phyloP scores from a whole-genome alignment of 2,797 vertebrate species.

The Notolabrus celidotus region DNA sequence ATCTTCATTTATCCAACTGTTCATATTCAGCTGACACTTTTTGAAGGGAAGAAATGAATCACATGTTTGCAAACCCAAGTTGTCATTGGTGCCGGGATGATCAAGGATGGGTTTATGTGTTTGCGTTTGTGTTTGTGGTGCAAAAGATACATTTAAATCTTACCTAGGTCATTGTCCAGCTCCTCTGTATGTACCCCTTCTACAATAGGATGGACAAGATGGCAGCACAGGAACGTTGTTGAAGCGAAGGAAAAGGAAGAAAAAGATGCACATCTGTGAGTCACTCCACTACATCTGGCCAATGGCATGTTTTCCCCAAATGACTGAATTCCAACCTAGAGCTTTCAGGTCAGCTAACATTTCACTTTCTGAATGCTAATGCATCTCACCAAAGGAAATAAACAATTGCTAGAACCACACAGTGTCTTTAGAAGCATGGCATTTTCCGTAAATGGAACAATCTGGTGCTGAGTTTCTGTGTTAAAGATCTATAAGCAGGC shows the following conservation, averaged over 20 bases:
- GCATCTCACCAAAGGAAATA: not conserved
- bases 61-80: not conserved
- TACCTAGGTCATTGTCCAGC: conserved; percentile 99
- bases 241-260: conserved; percentile 8
- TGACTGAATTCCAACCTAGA: not conserved
- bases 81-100: not conserved
- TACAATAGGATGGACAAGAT: conserved; percentile 87
- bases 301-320: conserved; percentile 27
- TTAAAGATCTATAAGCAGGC: not conserved
- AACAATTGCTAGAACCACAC: not conserved
- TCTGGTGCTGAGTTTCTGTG: not conserved
- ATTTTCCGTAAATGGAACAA: not conserved
- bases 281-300: conserved; percentile 45
- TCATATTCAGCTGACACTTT: not conserved
- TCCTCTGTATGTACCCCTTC: conserved; percentile 99
- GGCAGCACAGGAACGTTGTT: conserved; percentile 67
- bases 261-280: conserved; percentile 11
- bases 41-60: not conserved
- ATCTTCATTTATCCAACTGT: not conserved
- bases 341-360: not conserved
- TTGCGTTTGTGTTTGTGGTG: not conserved
- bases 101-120: not conserved
- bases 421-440: not conserved
- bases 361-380: not conserved
- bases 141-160: conserved; percentile 70